phyloP scores from a whole-genome alignment of 1,140 invertebrate species.

The Papilio polyxenes region DNA sequence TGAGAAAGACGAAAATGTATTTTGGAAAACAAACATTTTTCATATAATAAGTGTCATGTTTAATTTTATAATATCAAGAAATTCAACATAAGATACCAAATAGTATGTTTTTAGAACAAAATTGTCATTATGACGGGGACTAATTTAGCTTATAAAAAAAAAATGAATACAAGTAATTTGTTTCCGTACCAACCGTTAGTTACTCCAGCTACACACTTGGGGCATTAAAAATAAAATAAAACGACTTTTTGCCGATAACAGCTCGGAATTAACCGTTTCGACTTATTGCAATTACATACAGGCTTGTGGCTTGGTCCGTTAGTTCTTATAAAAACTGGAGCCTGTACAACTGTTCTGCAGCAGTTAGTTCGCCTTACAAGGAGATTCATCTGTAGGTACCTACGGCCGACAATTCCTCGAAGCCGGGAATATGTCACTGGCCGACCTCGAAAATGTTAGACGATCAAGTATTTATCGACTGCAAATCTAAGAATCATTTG shows the following conservation, averaged over 20 bases:
- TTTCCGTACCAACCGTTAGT: conserved; percentile 36
- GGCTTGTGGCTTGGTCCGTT: conserved; percentile 53
- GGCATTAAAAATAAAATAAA: conserved; percentile 54
- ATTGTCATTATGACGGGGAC: not conserved
- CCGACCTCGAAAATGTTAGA: conserved; percentile 37
- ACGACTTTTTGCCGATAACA: conserved; percentile 55
- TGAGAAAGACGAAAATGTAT: no score
- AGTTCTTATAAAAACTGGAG: conserved; percentile 54
- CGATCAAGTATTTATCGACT: not conserved
- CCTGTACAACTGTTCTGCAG: conserved; percentile 46
- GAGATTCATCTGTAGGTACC: conserved; percentile 43
- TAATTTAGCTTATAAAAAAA: not conserved
- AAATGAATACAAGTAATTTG: not conserved
- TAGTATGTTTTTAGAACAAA: not conserved
- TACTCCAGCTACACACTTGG: conserved; percentile 3
- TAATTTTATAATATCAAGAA: no score
- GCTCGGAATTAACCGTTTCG: conserved; percentile 51
- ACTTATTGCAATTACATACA: conserved; percentile 66
- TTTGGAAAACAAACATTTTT: no score
- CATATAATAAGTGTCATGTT: no score
- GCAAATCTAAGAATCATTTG: no score
- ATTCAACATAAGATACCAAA: no score
- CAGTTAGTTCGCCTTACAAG: conserved; percentile 49
- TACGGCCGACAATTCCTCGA: conserved; percentile 34
- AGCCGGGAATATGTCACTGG: conserved; percentile 39